Base-by-base conservation (phyloP, 1,140 invertebrate species). In the Anastrepha ludens region DNA sequence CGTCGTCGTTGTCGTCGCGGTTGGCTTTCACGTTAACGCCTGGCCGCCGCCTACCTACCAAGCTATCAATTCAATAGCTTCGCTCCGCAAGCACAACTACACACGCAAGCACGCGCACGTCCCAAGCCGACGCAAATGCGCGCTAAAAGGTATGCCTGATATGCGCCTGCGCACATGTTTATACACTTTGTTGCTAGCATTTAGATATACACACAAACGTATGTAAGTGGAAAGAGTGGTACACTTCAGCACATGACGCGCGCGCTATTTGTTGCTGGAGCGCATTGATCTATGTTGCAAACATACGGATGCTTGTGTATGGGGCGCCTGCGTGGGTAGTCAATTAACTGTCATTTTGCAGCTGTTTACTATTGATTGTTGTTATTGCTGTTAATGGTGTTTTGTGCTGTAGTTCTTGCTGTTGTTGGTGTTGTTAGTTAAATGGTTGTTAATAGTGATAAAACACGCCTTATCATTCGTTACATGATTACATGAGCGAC, bases 371-470 rank as follows among this genome's bases (percentile, higher is more conserved):
- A 55, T 50, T 81, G 74, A 11, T 81, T 55, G 74, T 81, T 81
- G 74, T 81, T 81, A 81, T 58, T 81, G 74, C 47, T n/a, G 17
- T 81, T 81, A 58, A 81, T 81, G 74, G 74, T 55, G n/a, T 81
- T 29, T n/a, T 55, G 47, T 7, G 17, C 11, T 47, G 17, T 81
- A 15, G 8, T 55, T 81, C 17, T 29, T 17, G 17, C 11, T 44
- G 44, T 9, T 81, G 44, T 81, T 58, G 15, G 17, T 55, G 74
- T 44, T 81, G 74, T 55, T 81, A 81, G 74, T 81, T 81, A 81
- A 81, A 81, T 81, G 74, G 74, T 55, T 81, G 74, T 81, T 81
- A 81, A 81, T 81, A 81, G 74, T 81, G 74, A 81, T 81, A 81
- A 58, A 81, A 50, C 47, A 81, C 44, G 50, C 50, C 74, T 81